Base-by-base conservation (phyloP, 2,113 vertebrate species). In the Peromyscus californicus region DNA sequence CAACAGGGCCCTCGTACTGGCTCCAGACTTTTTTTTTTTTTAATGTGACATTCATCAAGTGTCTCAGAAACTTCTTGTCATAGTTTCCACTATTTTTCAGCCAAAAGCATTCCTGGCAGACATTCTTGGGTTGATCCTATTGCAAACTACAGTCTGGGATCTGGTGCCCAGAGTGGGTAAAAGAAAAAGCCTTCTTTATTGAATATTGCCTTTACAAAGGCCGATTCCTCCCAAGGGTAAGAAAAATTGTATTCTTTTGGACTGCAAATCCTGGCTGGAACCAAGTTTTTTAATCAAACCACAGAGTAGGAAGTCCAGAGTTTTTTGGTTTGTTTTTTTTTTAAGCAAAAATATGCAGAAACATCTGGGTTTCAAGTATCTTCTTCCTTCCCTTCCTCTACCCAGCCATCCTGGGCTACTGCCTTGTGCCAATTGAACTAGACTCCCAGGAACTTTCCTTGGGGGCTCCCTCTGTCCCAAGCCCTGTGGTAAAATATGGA, bases 81-180 rank as follows among this genome's bases (percentile, higher is more conserved):
- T 95, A 76, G 75, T 96, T 96, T 84, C 86, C 79, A n/a, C 91
- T 97, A 93, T 92, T 94, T 94, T 92, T 45, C 10, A 96, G 85
- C 79, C 88, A 48, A 90, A 93, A 75, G n/a, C 72, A 63, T 90
- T 90, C 72, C 75, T 96, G 90, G 88, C 57, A 85, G 84, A 72
- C 48, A 59, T 36, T 94, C 33, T 91, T 78, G 54, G 61, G 70
- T 42, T 91, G 89, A 96, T 67, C 57, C 36, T 24, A 26, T 67
- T 82, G 57, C 69, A 93, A 95, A 88, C 39, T 85, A 5, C 2
- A 31, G 29, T 69, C 94, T 96, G 39, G n/a, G 24, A 93, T 76
- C 90, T 57, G 57, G 42, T 39, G 85, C 80, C 79, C 39, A 59
- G 70, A 85, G 70, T 39, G 79, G 54, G 59, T 19, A 80, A 84